Evolutionary conservation across 2,888 invertebrate species (phyloP), one percentile per base, ranked within the genome.

Genomic region (Dicycla oo): DNA sequence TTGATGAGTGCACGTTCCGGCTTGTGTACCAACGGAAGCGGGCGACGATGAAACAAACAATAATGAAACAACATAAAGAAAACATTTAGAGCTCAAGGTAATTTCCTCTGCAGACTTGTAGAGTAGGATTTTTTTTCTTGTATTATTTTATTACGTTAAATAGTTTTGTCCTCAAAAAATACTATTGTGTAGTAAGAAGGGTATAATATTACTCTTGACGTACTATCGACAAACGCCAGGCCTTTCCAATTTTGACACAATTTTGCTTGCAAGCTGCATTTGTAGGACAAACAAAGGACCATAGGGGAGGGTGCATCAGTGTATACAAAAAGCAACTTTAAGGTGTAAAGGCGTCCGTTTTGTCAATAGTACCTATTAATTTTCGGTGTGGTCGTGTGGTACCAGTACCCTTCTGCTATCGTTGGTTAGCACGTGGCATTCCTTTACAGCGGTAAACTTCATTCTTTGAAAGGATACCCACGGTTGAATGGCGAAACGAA

Each of bases 1-100:
- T 88, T 89, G 90, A 91, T 88, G 87, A 86, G 85, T 87, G 87
- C 89, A 88, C 88, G 88, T 88, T 88, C 89, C 87, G 85, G 81
- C 84, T 70, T 75, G 77, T 80, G 82, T 84, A 86, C 78, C 77
- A 83, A 77, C 78, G 83, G 85, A 85, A 85, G 73, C 77, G 56
- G 49, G 49, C 60, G 40, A 72, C 68, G 56, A 79, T 72, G 68
- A 77, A 84, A 77, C 72, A 83, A 83, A 83, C 70, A 78, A 67
- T 79, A 78, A 79, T 69, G 43, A 75, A 68, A 45, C 45, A 68
- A 68, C 62, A 47, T 58, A 72, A 72, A 69, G 51, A 73, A 69
- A 66, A 69, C 30, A 67, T 62, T 74, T 58, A 49, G 49, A 58
- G 54, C 69, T 73, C 63, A 64, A 73, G 71, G 70, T 78, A 72